Evolutionary conservation across 2,888 invertebrate species (phyloP).

Genomic region (Neocrepidodera transversa): DNA sequence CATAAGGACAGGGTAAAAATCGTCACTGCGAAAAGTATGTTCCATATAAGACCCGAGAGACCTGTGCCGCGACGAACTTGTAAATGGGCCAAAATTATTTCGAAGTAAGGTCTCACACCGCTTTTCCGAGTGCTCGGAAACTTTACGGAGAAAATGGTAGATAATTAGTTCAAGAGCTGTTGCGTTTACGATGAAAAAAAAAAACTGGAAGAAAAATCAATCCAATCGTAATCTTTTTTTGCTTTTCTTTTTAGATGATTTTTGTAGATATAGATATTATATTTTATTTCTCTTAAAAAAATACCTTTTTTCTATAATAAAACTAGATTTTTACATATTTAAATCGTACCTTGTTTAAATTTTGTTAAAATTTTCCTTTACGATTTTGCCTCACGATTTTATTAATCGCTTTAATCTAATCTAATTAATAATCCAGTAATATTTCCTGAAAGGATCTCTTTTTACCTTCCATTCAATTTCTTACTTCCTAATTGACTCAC

Average conservation of each 20-base stretch:
- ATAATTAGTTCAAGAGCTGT: neutral
- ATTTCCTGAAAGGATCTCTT: neutral
- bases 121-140: neutral
- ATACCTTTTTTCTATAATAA: too few relatives aligned
- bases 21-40: constrained; percentile 9
- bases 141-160: neutral
- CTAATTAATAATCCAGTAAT: too few relatives aligned
- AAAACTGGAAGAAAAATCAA: too few relatives aligned
- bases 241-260: too few relatives aligned
- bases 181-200: neutral
- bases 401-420: too few relatives aligned
- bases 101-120: neutral
- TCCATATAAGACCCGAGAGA: constrained; percentile 5
- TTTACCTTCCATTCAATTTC: neutral
- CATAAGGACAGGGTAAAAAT: constrained; percentile 13
- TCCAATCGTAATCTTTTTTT: too few relatives aligned
- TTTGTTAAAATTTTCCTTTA: too few relatives aligned
- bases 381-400: too few relatives aligned
- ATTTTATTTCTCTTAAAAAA: too few relatives aligned
- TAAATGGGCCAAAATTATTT: constrained; percentile 19
- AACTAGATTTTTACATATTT: too few relatives aligned
- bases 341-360: too few relatives aligned
- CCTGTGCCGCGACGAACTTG: constrained; percentile 11
- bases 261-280: too few relatives aligned
- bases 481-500: neutral